phyloP scores from a whole-genome alignment of 2,888 invertebrate species.

The Pachymerium ferrugineum region DNA sequence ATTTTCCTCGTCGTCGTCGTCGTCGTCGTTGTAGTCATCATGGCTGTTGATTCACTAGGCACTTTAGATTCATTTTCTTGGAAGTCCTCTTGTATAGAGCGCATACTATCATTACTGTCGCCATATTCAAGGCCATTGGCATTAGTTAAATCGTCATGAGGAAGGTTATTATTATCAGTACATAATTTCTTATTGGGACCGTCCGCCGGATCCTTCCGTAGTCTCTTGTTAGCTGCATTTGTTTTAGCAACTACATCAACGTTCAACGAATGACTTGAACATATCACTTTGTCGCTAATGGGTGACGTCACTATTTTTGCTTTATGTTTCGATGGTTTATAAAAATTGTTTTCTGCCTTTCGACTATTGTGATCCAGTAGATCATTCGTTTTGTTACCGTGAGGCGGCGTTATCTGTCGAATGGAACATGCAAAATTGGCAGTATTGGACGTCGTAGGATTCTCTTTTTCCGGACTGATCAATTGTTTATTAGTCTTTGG shows the following conservation, averaged over 20 bases:
- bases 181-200: neutral
- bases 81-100: neutral
- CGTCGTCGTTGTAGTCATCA: too few species aligned
- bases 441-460: neutral
- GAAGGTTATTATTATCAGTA: neutral
- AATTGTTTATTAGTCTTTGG: neutral
- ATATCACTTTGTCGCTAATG: conserved; percentile 3
- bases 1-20: too few species aligned
- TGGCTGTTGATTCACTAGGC: conserved; percentile 23
- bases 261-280: conserved; percentile 34
- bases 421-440: too few species aligned
- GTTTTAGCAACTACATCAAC: conserved; percentile 52
- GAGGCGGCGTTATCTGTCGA: too few species aligned
- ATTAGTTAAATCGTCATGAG: neutral
- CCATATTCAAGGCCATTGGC: conserved; percentile 37
- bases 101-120: conserved; percentile 35
- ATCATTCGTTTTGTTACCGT: too few species aligned
- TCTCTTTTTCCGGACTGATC: neutral
- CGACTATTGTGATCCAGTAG: too few species aligned
- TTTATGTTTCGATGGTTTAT: neutral
- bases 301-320: neutral
- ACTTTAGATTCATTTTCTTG: conserved; percentile 28
- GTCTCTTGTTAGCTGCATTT: conserved; percentile 54
- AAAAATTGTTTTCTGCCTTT: conserved; percentile 21
- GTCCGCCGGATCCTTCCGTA: conserved; percentile 50